phyloP scores from a whole-genome alignment of 1,140 invertebrate species.

The Drosophila obscura region DNA sequence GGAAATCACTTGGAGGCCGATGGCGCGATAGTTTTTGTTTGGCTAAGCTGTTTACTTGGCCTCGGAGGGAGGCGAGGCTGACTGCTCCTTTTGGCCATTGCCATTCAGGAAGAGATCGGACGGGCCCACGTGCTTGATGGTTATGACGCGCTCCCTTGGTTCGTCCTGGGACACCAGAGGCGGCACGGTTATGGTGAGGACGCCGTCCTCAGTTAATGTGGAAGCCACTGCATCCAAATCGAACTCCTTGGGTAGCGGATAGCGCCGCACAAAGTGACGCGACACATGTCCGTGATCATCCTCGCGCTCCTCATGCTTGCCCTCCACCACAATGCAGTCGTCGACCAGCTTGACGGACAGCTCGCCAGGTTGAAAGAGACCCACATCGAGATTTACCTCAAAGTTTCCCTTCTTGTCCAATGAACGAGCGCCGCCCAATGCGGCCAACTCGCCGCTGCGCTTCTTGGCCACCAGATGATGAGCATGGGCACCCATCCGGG shows the following conservation, averaged over 20 bases:
- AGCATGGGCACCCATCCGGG: constrained; percentile 71
- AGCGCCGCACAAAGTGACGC: constrained; percentile 87
- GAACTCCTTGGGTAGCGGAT: constrained; percentile 87
- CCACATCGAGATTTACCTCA: constrained; percentile 88
- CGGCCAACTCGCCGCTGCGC: constrained; percentile 43
- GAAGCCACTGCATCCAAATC: constrained; percentile 86
- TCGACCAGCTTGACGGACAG: constrained; percentile 90
- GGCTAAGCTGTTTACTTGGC: constrained; percentile 42
- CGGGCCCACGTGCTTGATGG: constrained; percentile 83
- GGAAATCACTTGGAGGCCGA: constrained; percentile 65
- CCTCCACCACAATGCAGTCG: constrained; percentile 87
- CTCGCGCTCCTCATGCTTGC: constrained; percentile 88
- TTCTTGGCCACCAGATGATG: constrained; percentile 70
- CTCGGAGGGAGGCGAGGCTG: constrained; percentile 63
- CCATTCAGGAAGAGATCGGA: constrained; percentile 68
- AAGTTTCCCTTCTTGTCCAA: constrained; percentile 73
- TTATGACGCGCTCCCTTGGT: constrained; percentile 82
- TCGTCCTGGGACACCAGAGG: constrained; percentile 83
- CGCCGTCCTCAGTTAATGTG: constrained; percentile 87
- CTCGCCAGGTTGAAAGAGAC: constrained; percentile 90
- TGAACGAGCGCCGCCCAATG: constrained; percentile 48
- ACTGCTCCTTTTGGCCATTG: constrained; percentile 53
- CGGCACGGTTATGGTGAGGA: constrained; percentile 86
- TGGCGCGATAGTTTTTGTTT: constrained; percentile 4
- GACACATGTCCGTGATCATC: constrained; percentile 87